Percentiles rank a stretch among this genome's conserved stretches.
These are phyloP conservation scores for Florisuga fusca DNA, from an alignment of 2,797 vertebrate species.

Conservation along the genomic window DNA sequence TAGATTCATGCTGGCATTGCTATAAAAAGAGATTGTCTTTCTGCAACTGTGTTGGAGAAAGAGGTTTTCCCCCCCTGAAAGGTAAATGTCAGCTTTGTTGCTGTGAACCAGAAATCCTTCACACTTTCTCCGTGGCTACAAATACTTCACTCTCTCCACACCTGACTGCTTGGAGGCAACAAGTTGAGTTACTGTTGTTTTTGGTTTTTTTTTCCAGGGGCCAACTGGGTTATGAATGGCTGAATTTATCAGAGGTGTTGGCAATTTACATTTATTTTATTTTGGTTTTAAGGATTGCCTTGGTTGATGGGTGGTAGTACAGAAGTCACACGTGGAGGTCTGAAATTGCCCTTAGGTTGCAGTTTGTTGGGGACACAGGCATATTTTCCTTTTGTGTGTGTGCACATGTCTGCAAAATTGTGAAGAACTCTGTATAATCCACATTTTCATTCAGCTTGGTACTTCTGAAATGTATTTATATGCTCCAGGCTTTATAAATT, in stretches of 20 bases:
- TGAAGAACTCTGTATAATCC: neutral
- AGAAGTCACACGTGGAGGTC: fast-evolving
- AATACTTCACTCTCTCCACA: neutral
- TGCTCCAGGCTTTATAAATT: neutral
- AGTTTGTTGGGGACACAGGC: too few species aligned
- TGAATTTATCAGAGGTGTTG: neutral
- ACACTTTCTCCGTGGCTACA: neutral
- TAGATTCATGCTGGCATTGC: neutral
- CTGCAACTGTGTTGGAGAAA: neutral
- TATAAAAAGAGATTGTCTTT: neutral
- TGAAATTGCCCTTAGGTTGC: neutral
- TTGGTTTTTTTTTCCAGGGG: neutral
- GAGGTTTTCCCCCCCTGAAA: neutral
- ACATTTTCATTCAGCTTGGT: neutral
- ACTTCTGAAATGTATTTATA: neutral
- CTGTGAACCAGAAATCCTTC: neutral
- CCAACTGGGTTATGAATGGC: neutral
- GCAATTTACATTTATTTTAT: neutral
- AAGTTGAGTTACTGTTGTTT: neutral
- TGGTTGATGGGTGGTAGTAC: neutral
- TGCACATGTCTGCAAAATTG: neutral
- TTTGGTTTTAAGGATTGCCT: neutral
- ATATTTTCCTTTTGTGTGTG: neutral
- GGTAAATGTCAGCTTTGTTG: neutral
- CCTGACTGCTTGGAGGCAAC: neutral